A percentile compares a stretch with the other conserved stretches of the same genome.
phyloP scores from a whole-genome alignment of 2,113 vertebrate species.

The Apteryx mantelli region DNA sequence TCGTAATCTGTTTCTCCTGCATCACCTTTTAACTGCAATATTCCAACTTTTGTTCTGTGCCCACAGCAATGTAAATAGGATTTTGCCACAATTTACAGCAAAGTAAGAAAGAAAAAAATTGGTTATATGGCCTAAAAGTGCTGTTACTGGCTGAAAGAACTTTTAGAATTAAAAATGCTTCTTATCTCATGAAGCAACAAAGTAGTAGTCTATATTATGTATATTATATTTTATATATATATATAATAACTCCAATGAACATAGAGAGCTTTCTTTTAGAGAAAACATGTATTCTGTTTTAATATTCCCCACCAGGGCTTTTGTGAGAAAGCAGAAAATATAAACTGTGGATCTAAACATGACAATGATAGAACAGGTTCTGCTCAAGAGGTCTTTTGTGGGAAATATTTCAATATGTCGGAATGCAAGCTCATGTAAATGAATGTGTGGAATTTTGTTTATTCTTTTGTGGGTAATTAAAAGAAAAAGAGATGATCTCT shows the following conservation, averaged over 20 bases:
- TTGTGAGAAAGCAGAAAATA: background rate
- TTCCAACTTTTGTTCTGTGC: background rate
- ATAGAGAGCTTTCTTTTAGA: background rate
- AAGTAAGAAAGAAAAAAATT: background rate
- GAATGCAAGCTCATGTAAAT: background rate
- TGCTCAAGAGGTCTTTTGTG: background rate
- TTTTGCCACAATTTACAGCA: background rate
- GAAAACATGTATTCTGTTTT: background rate
- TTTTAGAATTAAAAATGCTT: background rate
- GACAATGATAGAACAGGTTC: background rate
- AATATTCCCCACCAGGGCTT: background rate
- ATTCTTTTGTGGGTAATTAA: background rate
- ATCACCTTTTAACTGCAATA: background rate
- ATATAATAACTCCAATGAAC: background rate
- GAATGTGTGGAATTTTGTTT: background rate
- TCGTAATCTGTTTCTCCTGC: background rate
- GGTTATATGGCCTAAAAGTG: background rate
- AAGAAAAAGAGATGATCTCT: background rate
- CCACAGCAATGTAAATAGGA: background rate
- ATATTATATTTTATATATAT: too few species aligned
- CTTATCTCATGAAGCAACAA: background rate
- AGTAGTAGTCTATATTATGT: too few species aligned
- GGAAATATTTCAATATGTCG: background rate
- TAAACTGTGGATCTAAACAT: background rate
- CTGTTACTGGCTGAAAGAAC: background rate